These are phyloP conservation scores for Tromatobia lineatoria DNA, from an alignment of 2,888 invertebrate genomes.

Conservation along the genomic window DNA sequence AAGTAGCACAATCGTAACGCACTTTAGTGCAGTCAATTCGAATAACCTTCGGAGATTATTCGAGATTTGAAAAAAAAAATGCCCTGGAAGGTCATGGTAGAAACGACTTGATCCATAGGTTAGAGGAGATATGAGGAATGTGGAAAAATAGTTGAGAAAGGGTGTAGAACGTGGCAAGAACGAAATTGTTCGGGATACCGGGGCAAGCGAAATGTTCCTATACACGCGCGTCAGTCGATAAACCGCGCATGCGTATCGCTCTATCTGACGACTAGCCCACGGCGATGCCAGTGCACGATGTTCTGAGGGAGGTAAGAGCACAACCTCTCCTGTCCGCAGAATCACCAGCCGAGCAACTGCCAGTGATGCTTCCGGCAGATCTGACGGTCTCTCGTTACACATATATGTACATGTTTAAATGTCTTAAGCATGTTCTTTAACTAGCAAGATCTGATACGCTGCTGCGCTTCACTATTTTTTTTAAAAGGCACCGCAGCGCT, in stretches of 20 bases:
- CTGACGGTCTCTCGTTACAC: constrained; percentile 26
- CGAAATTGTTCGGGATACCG: constrained; percentile 62
- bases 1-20: too few species aligned
- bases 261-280: constrained; percentile 2
- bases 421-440: too few species aligned
- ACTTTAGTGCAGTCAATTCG: too few species aligned
- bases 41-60: too few species aligned
- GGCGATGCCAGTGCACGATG: constrained; percentile 23
- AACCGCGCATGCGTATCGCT: constrained; percentile 81
- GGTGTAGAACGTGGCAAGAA: constrained; percentile 53
- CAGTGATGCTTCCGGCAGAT: constrained; percentile 53
- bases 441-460: too few species aligned
- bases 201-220: constrained; percentile 68
- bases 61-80: neutral
- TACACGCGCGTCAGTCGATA: constrained; percentile 81
- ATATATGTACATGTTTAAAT: neutral
- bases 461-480: too few species aligned
- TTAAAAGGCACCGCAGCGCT: too few species aligned
- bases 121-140: constrained; percentile 31
- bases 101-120: neutral
- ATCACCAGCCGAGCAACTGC: constrained; percentile 41
- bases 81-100: neutral
- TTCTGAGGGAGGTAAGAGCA: constrained; percentile 32
- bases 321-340: constrained; percentile 44
- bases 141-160: constrained; percentile 39